These are phyloP conservation scores for Callospermophilus lateralis DNA, from an alignment of 2,113 vertebrate genomes.

Conservation along the genomic window DNA sequence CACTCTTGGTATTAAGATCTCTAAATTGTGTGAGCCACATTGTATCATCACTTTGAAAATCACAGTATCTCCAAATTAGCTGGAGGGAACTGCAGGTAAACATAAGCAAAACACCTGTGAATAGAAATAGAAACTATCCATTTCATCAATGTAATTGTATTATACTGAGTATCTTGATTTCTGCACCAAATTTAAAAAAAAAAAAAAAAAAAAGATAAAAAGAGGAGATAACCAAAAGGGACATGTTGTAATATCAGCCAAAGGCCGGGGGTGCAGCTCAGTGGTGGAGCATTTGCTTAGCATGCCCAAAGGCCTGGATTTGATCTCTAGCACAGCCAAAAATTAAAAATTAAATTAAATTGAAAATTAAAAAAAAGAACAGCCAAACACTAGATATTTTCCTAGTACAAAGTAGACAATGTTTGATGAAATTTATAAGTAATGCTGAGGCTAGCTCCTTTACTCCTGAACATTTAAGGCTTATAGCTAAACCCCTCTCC, in stretches of 20 bases:
- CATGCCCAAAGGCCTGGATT: background rate
- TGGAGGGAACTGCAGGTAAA: slow-evolving; percentile 19
- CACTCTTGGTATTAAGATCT: slow-evolving; percentile 24
- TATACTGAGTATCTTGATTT: slow-evolving; percentile 50
- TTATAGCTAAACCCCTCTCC: background rate
- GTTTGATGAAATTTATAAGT: background rate
- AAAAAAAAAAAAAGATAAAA: background rate
- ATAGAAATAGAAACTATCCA: slow-evolving; percentile 69
- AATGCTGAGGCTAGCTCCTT: background rate
- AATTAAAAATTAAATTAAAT: background rate
- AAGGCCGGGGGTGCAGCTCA: background rate
- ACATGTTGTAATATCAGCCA: slow-evolving; percentile 7
- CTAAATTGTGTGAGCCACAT: background rate
- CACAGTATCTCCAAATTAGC: background rate
- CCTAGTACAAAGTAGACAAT: background rate
- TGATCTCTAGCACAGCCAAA: background rate
- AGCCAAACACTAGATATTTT: background rate
- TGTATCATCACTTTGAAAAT: background rate
- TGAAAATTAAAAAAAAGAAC: background rate
- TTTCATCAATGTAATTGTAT: slow-evolving; percentile 53
- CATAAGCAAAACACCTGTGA: slow-evolving; percentile 62
- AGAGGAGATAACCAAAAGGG: slow-evolving; percentile 58
- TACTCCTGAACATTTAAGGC: background rate
- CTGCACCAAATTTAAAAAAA: slow-evolving; percentile 55
- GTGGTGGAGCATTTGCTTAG: background rate